Base-by-base conservation (phyloP, 2,113 vertebrate species). In the Melanotaenia duboulayi region DNA sequence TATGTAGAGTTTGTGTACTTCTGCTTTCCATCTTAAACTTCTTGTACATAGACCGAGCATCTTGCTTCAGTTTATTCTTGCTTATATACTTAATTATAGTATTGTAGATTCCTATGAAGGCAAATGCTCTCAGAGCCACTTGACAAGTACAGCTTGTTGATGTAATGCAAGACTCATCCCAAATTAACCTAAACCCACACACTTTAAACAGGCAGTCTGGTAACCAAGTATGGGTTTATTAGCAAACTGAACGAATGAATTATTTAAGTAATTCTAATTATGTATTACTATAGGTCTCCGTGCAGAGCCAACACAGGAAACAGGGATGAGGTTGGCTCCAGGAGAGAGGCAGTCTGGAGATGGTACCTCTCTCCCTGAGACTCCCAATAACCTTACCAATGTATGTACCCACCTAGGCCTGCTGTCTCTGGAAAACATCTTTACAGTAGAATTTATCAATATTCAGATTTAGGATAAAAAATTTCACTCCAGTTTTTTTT, bases 271-370 rank as follows among this genome's bases (percentile, higher is more conserved):
- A 64, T 77, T 59, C 57, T 68, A 80, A 83, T 57, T 39, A 46
- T 79, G 12, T 74, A 54, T 83, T 71, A 60, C 64, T 19, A 2
- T 50, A 94, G 94, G 93, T 64, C 76, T 91, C 37, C 93, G 93
- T 28, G 81, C 93, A 1, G 96, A 98, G 66, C 92, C 93, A 0
- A 76, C 91, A 0, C 74, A 91, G 25, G 96, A 99, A 76, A 85
- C 94, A 60, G 94, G 95, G 0, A 94, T 96, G 83, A 94, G 96
- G 80, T 91, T 97, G 84, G 94, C 95, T 61, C 94, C 97, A 2
- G 97, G 96, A 46, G 97, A 99, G 89, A 95, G 97, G 56, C 97
- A 99, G 89, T 97, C 97, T 6, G 97, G 97, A 0, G 97, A 99
- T 0, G 97, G 97, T 69, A 99, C 97, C 0, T 99, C 97, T 65